Conservation (phyloP, 2,113 vertebrate genomes). For the Rhombomys opimus region DNA sequence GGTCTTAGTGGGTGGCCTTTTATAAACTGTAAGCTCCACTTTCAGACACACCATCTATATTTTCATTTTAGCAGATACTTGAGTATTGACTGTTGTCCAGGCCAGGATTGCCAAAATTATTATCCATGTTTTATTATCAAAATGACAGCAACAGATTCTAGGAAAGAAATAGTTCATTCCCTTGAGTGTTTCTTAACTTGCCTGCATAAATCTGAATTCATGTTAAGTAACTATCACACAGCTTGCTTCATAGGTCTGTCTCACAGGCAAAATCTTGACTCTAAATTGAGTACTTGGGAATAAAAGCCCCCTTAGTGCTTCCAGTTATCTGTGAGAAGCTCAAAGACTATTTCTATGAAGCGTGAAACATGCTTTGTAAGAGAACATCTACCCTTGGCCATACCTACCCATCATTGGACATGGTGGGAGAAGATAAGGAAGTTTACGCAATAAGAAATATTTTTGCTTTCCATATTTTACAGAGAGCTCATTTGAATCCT, state of each 20-base stretch:
- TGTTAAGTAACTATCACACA: slow-evolving; percentile 10
- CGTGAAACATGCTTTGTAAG: background rate
- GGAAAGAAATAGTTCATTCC: background rate
- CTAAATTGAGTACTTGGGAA: slow-evolving; percentile 21
- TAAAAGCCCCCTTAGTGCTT: background rate
- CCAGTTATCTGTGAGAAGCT: slow-evolving; percentile 23
- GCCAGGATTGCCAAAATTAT: background rate
- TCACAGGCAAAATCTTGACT: background rate
- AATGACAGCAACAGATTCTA: background rate
- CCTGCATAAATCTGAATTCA: slow-evolving; percentile 39
- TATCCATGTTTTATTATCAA: background rate
- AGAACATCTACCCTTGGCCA: background rate
- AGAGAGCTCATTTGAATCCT: slow-evolving; percentile 67
- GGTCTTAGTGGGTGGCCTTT: background rate
- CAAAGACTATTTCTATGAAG: slow-evolving; percentile 29
- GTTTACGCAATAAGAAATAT: slow-evolving; percentile 41
- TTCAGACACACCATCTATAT: background rate
- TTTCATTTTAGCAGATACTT: slow-evolving; percentile 5
- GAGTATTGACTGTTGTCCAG: background rate
- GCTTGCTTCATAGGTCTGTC: background rate
- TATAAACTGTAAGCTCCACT: background rate
- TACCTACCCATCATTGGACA: background rate
- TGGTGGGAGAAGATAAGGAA: background rate
- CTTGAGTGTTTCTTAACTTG: slow-evolving; percentile 43
- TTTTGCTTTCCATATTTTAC: slow-evolving; percentile 60